A percentile compares a stretch with the other conserved stretches of the same genome.
Evolutionary conservation across 2,113 vertebrate genomes (phyloP).

Genomic region (Toxotes chatareus): DNA sequence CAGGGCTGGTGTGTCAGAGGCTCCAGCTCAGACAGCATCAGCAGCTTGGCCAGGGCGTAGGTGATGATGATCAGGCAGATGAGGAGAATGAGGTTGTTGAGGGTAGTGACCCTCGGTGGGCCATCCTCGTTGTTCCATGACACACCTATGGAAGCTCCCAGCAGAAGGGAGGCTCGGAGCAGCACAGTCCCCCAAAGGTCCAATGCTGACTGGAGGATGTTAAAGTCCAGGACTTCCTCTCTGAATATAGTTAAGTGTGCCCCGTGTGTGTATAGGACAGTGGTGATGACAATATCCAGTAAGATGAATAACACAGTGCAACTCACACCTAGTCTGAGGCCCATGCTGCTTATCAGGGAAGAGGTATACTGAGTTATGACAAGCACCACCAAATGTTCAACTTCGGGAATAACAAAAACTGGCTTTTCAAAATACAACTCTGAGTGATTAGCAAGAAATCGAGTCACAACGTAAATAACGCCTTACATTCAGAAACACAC

Average conservation of each 20-base stretch:
- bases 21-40: conserved; percentile 90
- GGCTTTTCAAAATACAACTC: background rate
- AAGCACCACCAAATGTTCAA: background rate
- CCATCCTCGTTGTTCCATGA: conserved; percentile 87
- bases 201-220: conserved; percentile 87
- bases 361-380: background rate
- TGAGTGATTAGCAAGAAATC: background rate
- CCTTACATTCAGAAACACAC: background rate
- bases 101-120: conserved; percentile 83
- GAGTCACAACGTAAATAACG: background rate
- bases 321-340: conserved; percentile 76
- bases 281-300: conserved; percentile 86
- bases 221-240: conserved; percentile 87
- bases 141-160: conserved; percentile 90
- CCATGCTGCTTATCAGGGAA: conserved; percentile 81
- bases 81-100: conserved; percentile 79
- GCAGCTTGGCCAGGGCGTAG: conserved; percentile 90
- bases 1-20: conserved; percentile 86
- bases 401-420: background rate
- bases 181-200: conserved; percentile 92
- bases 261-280: conserved; percentile 87
- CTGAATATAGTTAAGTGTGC: conserved; percentile 77
- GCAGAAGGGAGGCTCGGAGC: conserved; percentile 86
- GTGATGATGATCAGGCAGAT: conserved; percentile 86
- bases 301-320: conserved; percentile 83